Base-by-base conservation (phyloP, 1,140 invertebrate genomes). In the Bombus confusus region DNA sequence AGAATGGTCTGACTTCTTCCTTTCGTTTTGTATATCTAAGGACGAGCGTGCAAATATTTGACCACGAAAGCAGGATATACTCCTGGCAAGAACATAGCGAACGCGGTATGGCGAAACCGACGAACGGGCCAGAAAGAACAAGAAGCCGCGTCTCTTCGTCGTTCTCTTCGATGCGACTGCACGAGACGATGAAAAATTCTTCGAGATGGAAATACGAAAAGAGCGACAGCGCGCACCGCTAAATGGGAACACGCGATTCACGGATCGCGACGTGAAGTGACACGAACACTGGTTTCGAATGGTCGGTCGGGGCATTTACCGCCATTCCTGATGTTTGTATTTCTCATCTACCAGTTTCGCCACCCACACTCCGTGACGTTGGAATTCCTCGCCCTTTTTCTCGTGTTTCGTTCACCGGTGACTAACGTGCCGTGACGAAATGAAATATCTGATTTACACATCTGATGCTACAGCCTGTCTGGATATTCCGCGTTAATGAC, bases 331-430 rank as follows among this genome's bases (percentile, higher is more conserved):
- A 91, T 93, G 93, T 94, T 95, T 95, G 92, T 92, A 92, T 92
- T 94, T 95, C 92, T 93, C 93, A 93, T 95, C 93, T 92, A 92
- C 93, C 90, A 93, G 91, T 91, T 93, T 87, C 79, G 93, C 88
- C 92, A 92, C 93, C 92, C 93, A 93, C 93, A 85, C 82, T 83
- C 59, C 15, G 31, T 39, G 37, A 66, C 72, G 66, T 74, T 43
- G 57, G 66, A 72, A 69, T 87, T 82, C 76, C 69, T 66, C 52
- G 5, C 71, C 22, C 76, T 86, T 69, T 81, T 75, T 71, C 47
- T 73, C 79, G 22, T 69, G 64, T 82, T 59, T 80, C 59, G 41
- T 47, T 69, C 74, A 59, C 71, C 78, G 87, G 85, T 86, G 87
- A 90, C 87, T 86, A 87, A 90, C 83, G 86, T 68, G 79, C 76